Evolutionary conservation across 2,797 vertebrate genomes (phyloP).

Genomic region (Anniella stebbinsi): DNA sequence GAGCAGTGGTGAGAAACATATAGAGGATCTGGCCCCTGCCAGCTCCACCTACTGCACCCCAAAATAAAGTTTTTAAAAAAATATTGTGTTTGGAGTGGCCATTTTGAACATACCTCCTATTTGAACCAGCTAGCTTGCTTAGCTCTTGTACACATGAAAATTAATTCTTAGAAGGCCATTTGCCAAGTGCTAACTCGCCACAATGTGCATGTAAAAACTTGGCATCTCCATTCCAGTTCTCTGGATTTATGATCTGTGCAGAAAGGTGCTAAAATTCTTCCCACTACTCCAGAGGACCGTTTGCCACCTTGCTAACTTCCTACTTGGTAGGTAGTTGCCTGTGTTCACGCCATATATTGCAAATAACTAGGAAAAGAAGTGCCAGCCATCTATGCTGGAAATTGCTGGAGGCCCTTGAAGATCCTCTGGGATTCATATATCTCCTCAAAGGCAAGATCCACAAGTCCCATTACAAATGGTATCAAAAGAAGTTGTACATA

Average conservation of each 20-base stretch:
- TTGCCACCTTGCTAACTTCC: background rate
- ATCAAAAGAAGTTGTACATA: background rate
- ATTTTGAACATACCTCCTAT: too few relatives aligned
- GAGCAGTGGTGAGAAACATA: too few relatives aligned
- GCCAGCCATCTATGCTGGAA: too few relatives aligned
- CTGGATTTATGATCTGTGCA: background rate
- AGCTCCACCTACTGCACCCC: too few relatives aligned
- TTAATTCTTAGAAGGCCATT: background rate
- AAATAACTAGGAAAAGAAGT: background rate
- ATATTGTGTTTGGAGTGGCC: too few relatives aligned
- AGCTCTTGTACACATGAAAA: background rate
- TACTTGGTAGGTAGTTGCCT: background rate
- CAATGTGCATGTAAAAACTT: background rate
- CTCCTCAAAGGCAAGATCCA: background rate
- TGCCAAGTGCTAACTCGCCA: background rate
- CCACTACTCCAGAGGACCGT: too few relatives aligned
- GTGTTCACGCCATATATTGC: background rate
- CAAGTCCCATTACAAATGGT: background rate
- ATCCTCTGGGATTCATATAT: background rate
- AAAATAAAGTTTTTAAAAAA: too few relatives aligned
- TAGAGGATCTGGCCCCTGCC: too few relatives aligned
- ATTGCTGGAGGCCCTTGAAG: background rate
- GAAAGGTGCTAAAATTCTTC: background rate
- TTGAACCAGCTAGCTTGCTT: background rate
- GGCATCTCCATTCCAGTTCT: background rate